A percentile compares a stretch with the other conserved stretches of the same genome.
Evolutionary conservation across 2,888 invertebrate species (phyloP).

Genomic region (Camponotus fellah): DNA sequence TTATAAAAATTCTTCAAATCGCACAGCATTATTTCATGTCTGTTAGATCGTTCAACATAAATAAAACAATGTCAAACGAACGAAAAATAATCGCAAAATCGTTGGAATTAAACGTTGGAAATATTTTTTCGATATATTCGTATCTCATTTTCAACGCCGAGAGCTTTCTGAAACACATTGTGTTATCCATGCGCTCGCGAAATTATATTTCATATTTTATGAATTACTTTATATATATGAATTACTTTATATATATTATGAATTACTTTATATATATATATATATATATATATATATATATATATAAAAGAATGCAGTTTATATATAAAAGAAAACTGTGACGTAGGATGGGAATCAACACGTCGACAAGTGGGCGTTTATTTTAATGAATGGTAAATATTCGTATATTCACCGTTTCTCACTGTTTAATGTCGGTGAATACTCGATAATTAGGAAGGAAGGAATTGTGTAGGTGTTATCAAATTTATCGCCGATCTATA

Average conservation of each 20-base stretch:
- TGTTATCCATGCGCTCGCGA: background rate
- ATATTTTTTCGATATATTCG: conserved; percentile 16
- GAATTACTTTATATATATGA: conserved; percentile 9
- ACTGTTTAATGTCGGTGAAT: conserved; percentile 3
- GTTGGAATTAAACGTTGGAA: conserved; percentile 19
- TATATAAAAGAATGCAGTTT: background rate
- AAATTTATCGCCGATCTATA: conserved; percentile 30
- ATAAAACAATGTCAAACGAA: background rate
- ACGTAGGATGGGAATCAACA: conserved; percentile 13
- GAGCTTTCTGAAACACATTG: background rate
- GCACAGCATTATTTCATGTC: background rate
- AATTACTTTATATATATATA: conserved; percentile 5
- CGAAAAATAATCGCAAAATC: background rate
- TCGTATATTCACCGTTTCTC: background rate
- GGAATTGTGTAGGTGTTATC: conserved; percentile 36
- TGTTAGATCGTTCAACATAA: background rate
- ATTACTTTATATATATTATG: conserved; percentile 6
- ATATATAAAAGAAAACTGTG: conserved; percentile 7
- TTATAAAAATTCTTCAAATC: background rate
- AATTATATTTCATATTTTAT: conserved; percentile 11
- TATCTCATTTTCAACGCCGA: background rate
- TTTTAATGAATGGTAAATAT: background rate
- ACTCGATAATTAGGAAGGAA: conserved; percentile 22
- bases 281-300: no score
- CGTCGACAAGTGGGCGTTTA: background rate